Conservation (phyloP, 1,140 invertebrate genomes). For the Armadillidium nasatum region DNA sequence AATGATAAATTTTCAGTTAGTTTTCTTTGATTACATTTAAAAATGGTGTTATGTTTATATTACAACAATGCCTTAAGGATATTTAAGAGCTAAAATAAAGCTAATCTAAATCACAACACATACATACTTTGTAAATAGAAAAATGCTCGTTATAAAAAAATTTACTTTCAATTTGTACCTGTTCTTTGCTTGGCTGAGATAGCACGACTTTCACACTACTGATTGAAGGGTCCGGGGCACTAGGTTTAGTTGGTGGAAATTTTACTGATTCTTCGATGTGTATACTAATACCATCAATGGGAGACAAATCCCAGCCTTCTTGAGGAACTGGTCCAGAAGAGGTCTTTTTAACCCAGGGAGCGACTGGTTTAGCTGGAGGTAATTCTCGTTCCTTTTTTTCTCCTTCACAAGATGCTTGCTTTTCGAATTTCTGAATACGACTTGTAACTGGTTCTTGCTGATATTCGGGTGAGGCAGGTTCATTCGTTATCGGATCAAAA, state of each 20-base stretch:
- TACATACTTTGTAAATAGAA: too few species aligned
- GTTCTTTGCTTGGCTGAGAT: background rate
- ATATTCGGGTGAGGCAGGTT: conserved; percentile 31
- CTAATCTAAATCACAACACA: too few species aligned
- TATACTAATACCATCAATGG: conserved; percentile 23
- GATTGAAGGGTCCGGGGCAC: background rate
- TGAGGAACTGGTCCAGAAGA: conserved; percentile 35
- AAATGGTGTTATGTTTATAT: too few species aligned
- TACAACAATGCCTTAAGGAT: too few species aligned
- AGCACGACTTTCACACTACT: background rate
- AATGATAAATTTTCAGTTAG: too few species aligned
- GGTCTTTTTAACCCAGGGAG: conserved; percentile 42
- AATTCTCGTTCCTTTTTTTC: background rate
- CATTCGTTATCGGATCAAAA: background rate
- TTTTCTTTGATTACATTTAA: too few species aligned
- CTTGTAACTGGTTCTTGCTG: conserved; percentile 35
- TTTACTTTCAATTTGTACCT: background rate
- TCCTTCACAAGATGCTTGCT: conserved; percentile 32
- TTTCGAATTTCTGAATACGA: conserved; percentile 38
- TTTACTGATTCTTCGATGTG: background rate
- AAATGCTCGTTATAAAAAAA: too few species aligned
- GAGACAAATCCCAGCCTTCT: conserved; percentile 34
- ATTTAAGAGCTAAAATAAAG: too few species aligned
- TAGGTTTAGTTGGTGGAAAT: background rate
- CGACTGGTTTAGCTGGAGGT: conserved; percentile 32